Conservation (phyloP, 2,797 vertebrate species). For the Psittacula echo region DNA sequence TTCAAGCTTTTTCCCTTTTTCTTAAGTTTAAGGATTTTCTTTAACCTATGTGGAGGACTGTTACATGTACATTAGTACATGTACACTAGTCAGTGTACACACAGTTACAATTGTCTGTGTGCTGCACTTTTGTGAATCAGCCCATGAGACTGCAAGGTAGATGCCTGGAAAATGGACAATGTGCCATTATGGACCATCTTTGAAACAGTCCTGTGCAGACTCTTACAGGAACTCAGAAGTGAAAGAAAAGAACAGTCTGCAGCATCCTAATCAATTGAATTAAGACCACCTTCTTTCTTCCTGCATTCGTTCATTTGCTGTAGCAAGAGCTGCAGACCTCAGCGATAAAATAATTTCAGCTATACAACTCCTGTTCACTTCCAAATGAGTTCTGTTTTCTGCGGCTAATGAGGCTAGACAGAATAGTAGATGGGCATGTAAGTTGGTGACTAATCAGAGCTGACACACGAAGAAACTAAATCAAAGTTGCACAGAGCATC, state of each 20-base stretch:
- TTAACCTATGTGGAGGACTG: background rate
- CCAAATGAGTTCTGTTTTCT: rapidly evolving
- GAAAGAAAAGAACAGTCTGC: background rate
- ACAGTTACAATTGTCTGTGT: background rate
- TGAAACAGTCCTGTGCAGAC: background rate
- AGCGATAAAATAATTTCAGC: background rate
- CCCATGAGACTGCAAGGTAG: background rate
- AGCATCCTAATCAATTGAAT: background rate
- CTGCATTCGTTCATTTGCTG: background rate
- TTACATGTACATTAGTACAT: background rate
- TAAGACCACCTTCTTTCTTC: background rate
- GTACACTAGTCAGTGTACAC: background rate
- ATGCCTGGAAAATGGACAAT: background rate
- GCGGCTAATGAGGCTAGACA: background rate
- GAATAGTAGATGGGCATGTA: background rate
- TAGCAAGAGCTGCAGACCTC: background rate
- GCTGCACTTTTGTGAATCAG: background rate
- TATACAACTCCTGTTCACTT: background rate
- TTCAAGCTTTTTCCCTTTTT: background rate
- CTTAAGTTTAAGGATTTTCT: background rate
- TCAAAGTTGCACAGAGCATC: background rate
- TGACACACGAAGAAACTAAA: background rate
- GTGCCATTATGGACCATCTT: background rate
- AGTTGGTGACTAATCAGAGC: background rate
- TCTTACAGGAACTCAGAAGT: background rate